Percentiles rank a stretch among this genome's conserved stretches.
phyloP scores from a whole-genome alignment of 2,113 vertebrate genomes.

The Benitochromis conjunctus region DNA sequence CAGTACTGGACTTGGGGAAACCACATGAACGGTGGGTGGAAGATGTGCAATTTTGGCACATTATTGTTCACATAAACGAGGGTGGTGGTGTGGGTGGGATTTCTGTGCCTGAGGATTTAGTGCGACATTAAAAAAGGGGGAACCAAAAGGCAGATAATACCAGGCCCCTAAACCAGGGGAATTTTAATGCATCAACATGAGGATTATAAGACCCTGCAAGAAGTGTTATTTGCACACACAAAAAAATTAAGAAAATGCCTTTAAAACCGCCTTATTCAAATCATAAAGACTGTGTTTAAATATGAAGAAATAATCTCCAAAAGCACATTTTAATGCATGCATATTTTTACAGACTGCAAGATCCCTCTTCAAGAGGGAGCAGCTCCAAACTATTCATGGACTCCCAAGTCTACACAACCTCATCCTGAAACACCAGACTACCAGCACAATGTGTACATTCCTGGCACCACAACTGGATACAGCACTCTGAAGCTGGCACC shows the following conservation, averaged over 20 bases:
- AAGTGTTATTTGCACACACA: slow-evolving; percentile 3
- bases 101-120: slow-evolving; percentile 23
- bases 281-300: slow-evolving; percentile 29
- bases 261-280: slow-evolving; percentile 35
- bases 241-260: slow-evolving; percentile 14
- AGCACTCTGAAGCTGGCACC: slow-evolving; percentile 73
- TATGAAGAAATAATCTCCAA: slow-evolving; percentile 22
- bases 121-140: slow-evolving; percentile 14
- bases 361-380: slow-evolving; percentile 65
- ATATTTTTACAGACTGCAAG: slow-evolving; percentile 74
- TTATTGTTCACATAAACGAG: background rate
- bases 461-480: slow-evolving; percentile 75
- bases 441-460: slow-evolving; percentile 87
- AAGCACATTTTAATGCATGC: slow-evolving; percentile 28
- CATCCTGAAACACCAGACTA: slow-evolving; percentile 76
- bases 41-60: background rate
- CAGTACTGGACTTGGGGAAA: slow-evolving; percentile 78
- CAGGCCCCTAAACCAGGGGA: slow-evolving; percentile 1
- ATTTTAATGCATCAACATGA: slow-evolving; percentile 30
- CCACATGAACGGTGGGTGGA: slow-evolving; percentile 62
- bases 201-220: slow-evolving; percentile 34
- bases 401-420: slow-evolving; percentile 73
- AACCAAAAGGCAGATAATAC: slow-evolving; percentile 35
- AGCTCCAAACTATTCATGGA: slow-evolving; percentile 72
- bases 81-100: background rate